A percentile compares a stretch with the other conserved stretches of the same genome.
Evolutionary conservation across 1,140 invertebrate species (phyloP).

Genomic region (Mya arenaria): DNA sequence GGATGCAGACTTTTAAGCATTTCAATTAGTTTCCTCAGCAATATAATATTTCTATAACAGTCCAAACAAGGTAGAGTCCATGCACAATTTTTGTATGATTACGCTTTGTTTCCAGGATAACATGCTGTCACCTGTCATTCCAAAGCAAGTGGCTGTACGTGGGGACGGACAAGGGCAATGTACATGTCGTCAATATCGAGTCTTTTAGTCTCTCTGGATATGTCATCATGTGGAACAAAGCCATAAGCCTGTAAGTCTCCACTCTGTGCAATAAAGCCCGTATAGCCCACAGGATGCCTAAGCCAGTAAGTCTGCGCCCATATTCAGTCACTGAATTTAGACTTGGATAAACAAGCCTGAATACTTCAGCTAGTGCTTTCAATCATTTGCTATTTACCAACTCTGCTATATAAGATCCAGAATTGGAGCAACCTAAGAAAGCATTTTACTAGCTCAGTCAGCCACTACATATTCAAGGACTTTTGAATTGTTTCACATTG

Average conservation of each 20-base stretch:
- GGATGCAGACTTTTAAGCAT: too few species aligned
- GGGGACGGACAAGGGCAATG: conserved; percentile 98
- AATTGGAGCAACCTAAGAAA: too few species aligned
- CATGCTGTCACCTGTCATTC: conserved; percentile 95
- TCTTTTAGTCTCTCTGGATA: conserved; percentile 98
- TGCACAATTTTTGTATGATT: too few species aligned
- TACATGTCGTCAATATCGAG: conserved; percentile 98
- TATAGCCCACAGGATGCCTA: neutral
- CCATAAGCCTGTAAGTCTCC: conserved; percentile 98
- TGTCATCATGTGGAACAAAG: conserved; percentile 99
- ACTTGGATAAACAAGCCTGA: too few species aligned
- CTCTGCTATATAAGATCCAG: neutral
- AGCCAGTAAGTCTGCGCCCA: neutral
- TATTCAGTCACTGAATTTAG: too few species aligned
- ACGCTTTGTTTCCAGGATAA: conserved; percentile 93
- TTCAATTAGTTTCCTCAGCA: too few species aligned
- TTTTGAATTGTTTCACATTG: too few species aligned
- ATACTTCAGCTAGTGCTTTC: neutral
- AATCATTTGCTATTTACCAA: neutral
- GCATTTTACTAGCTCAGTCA: too few species aligned
- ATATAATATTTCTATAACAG: too few species aligned
- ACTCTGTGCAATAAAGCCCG: neutral
- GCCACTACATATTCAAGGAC: too few species aligned
- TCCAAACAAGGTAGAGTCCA: too few species aligned
- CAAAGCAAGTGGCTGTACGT: conserved; percentile 99